Percentiles rank a stretch among this genome's conserved stretches.
These are phyloP conservation scores for Cebidichthys violaceus DNA, from an alignment of 2,113 vertebrate species.

Conservation along the genomic window DNA sequence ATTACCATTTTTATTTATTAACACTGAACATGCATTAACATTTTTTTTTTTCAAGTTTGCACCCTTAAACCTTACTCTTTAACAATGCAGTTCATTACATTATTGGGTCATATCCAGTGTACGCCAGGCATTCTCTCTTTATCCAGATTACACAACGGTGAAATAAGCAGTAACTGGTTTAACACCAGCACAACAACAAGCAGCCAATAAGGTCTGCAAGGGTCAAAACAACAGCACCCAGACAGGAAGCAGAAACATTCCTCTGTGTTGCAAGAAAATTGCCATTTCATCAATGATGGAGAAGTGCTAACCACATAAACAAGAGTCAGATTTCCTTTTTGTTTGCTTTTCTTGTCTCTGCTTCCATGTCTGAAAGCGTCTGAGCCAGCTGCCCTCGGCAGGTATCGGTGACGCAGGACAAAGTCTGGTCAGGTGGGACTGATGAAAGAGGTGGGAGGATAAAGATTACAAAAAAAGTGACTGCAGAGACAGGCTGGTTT, in stretches of 20 bases:
- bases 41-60: neutral
- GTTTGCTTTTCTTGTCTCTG: neutral
- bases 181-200: conserved; percentile 28
- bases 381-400: conserved; percentile 22
- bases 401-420: conserved; percentile 41
- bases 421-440: conserved; percentile 40
- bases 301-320: conserved; percentile 54
- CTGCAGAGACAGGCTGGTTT: conserved; percentile 35
- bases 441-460: conserved; percentile 11
- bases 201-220: conserved; percentile 32
- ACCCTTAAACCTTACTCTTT: neutral
- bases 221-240: conserved; percentile 66
- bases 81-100: conserved; percentile 1
- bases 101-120: neutral
- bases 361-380: neutral
- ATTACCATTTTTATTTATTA: neutral
- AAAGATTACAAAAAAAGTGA: conserved; percentile 10
- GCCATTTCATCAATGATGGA: conserved; percentile 55
- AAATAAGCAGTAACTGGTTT: conserved; percentile 31
- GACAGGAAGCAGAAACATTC: conserved; percentile 45
- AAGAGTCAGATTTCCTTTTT: conserved; percentile 9
- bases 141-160: conserved; percentile 47
- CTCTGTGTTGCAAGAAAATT: conserved; percentile 61
- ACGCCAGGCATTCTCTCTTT: conserved; percentile 2
- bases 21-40: neutral